Evolutionary conservation across 2,113 vertebrate species (phyloP).

Genomic region (Oceanites oceanicus): DNA sequence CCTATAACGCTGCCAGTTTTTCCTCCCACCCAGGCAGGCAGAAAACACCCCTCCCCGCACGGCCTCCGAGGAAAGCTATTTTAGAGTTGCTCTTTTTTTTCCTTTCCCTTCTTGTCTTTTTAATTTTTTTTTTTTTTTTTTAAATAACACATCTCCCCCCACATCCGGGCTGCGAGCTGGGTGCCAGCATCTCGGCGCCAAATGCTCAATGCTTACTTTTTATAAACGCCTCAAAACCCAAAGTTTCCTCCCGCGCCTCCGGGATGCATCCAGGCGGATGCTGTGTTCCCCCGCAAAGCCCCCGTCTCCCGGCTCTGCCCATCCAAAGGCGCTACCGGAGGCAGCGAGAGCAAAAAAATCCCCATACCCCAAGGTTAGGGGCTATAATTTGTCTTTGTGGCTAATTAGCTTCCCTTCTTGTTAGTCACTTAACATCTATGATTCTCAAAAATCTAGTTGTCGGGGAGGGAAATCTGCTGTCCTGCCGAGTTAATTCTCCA

Average conservation of each 20-base stretch:
- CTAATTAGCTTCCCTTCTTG: slow-evolving; percentile 65
- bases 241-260: background rate
- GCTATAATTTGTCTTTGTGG: slow-evolving; percentile 37
- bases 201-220: background rate
- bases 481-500: slow-evolving; percentile 67
- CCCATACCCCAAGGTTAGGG: background rate
- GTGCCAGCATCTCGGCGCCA: slow-evolving; percentile 22
- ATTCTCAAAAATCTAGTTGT: slow-evolving; percentile 56
- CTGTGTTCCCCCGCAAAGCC: background rate
- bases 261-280: background rate
- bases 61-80: slow-evolving; percentile 34
- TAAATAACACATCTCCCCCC: slow-evolving; percentile 18
- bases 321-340: background rate
- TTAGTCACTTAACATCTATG: slow-evolving; percentile 40
- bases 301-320: background rate
- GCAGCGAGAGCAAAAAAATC: background rate
- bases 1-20: background rate
- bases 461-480: slow-evolving; percentile 20
- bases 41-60: background rate
- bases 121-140: background rate
- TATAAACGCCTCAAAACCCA: background rate
- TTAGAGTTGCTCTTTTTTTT: slow-evolving; percentile 22
- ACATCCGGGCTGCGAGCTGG: slow-evolving; percentile 49
- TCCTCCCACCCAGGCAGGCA: background rate
- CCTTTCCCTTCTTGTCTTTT: background rate